These are phyloP conservation scores for Drosophila recens DNA, from an alignment of 2,888 invertebrate genomes.

Conservation along the genomic window DNA sequence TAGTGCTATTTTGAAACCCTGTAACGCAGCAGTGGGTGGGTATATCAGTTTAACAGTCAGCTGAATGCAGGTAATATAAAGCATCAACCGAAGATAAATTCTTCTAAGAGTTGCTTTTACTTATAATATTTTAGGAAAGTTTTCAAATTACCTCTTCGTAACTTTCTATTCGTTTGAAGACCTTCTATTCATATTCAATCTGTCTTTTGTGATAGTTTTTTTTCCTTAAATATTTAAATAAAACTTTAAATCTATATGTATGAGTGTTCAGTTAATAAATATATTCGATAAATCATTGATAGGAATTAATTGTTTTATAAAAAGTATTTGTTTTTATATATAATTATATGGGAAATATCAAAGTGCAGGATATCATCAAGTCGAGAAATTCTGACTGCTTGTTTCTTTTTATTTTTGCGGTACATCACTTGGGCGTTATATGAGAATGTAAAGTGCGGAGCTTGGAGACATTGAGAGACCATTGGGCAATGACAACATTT, in stretches of 20 bases:
- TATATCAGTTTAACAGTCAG: not conserved
- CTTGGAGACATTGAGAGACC: conserved; percentile 20
- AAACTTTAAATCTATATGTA: no score
- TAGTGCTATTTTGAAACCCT: conserved; percentile 55
- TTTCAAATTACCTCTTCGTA: no score
- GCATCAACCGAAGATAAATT: no score
- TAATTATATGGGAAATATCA: not conserved
- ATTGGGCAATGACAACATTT: conserved; percentile 24
- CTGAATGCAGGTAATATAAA: not conserved
- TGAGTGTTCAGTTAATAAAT: no score
- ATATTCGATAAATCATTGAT: not conserved
- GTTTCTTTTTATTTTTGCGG: conserved; percentile 11
- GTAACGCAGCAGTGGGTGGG: not conserved
- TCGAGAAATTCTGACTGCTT: not conserved
- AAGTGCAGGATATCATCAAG: not conserved
- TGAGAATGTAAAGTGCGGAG: conserved; percentile 3
- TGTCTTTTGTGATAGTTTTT: no score
- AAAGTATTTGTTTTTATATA: no score
- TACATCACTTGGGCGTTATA: conserved; percentile 27
- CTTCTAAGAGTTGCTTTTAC: no score
- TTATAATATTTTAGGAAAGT: not conserved
- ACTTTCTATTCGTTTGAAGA: no score
- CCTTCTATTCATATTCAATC: no score
- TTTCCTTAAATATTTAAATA: no score
- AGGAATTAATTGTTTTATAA: no score